Percentiles rank a stretch among this genome's conserved stretches.
These are phyloP conservation scores for Cosmorhoe ocellata DNA, from an alignment of 2,888 invertebrate species.

Conservation along the genomic window DNA sequence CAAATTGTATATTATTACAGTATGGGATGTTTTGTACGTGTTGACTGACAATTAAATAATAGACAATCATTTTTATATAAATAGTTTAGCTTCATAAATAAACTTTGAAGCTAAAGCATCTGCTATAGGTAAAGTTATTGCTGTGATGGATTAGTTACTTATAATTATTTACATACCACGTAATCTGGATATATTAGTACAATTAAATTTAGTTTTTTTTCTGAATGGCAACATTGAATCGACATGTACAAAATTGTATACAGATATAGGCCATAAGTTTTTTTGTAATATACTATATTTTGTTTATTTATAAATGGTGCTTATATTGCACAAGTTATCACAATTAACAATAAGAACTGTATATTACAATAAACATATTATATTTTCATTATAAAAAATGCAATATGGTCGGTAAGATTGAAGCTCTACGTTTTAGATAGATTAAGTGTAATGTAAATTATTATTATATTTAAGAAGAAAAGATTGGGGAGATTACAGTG, in stretches of 20 bases:
- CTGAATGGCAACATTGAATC: background rate
- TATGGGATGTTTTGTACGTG: slow-evolving; percentile 47
- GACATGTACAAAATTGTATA: slow-evolving; percentile 45
- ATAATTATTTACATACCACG: background rate
- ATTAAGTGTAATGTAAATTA: slow-evolving; percentile 79
- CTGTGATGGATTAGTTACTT: background rate
- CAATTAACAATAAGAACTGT: slow-evolving; percentile 48
- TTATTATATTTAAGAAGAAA: slow-evolving; percentile 73
- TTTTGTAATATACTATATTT: slow-evolving; percentile 29
- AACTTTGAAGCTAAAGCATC: no score
- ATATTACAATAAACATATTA: slow-evolving; percentile 51
- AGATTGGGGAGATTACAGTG: slow-evolving; percentile 78
- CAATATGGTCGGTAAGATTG: slow-evolving; percentile 69
- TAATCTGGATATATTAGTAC: no score
- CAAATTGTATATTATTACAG: slow-evolving; percentile 63
- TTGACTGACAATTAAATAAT: slow-evolving; percentile 33
- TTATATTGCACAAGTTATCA: slow-evolving; percentile 45
- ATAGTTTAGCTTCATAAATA: no score
- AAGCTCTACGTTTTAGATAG: slow-evolving; percentile 63
- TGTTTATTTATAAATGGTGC: slow-evolving; percentile 41
- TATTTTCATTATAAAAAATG: slow-evolving; percentile 69
- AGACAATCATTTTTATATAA: slow-evolving; percentile 35
- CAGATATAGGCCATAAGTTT: slow-evolving; percentile 28
- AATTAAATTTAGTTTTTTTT: background rate
- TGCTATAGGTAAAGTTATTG: background rate